A percentile compares a stretch with the other conserved stretches of the same genome.
phyloP scores from a whole-genome alignment of 2,113 vertebrate species.

The Pygathrix nemaeus region DNA sequence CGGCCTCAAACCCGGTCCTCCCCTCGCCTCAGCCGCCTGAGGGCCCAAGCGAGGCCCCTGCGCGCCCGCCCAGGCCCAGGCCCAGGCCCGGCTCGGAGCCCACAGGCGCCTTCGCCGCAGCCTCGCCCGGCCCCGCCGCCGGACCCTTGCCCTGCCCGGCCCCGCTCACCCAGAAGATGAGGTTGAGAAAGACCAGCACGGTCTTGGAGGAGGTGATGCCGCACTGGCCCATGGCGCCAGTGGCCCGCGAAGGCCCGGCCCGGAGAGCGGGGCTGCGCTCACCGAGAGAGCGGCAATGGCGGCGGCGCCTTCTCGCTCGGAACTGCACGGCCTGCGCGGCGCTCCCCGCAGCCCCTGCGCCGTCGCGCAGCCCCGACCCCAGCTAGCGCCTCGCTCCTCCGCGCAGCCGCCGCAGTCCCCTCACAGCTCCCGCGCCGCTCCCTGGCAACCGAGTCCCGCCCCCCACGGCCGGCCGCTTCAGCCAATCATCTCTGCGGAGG shows the following conservation, averaged over 20 bases:
- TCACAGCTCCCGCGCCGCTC: background rate
- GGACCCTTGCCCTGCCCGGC: background rate
- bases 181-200: conserved; percentile 96
- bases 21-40: no score
- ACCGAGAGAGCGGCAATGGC: conserved; percentile 55
- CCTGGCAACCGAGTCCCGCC: conserved; percentile 61
- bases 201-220: conserved; percentile 98
- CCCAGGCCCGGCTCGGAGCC: background rate
- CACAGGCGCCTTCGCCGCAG: background rate
- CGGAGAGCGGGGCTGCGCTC: conserved; percentile 37
- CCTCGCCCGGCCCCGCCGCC: background rate
- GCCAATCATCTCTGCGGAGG: conserved; percentile 21
- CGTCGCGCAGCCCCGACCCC: background rate
- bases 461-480: background rate
- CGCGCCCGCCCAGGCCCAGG: background rate
- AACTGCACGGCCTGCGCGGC: background rate
- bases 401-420: conserved; percentile 64
- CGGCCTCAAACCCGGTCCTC: background rate
- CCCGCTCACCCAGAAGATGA: conserved; percentile 94
- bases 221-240: conserved; percentile 89
- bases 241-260: conserved; percentile 57
- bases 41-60: background rate
- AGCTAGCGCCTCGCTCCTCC: background rate
- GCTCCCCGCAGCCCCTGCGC: background rate
- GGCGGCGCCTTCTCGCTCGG: background rate